Evolutionary conservation across 92 coral and sea anemone genomes (phyloP), one percentile per base, ranked within the genome.

Genomic region (Umimayanthus chanpuru): DNA sequence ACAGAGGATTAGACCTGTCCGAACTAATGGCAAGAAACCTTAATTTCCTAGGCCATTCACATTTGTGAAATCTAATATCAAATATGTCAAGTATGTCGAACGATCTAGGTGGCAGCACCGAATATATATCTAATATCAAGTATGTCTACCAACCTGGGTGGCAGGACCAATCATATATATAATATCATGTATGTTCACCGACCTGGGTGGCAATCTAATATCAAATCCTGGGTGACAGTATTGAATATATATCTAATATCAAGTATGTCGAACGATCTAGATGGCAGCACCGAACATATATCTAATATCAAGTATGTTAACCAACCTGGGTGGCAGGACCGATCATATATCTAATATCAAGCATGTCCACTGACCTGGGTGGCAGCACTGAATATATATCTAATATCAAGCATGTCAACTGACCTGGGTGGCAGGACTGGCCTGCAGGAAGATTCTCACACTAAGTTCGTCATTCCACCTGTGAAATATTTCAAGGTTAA

Each of bases 341-440:
- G 9, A 23, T 20, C 20, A 61, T 14, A 56, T 56, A 14, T 56
- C 65, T 14, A 21, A 20, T 20, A 61, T 23, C 15, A 2, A 56
- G 23, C 1, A 6, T 61, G 23, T 56, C 66, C 16, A 56, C 21
- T 56, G 5, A 16, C 66, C 20, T 5, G 5, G 21, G 4, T 16
- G 3, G 23, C 23, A 18, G n/a, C 9, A 61, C 5, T 9, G 25
- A 5, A 61, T 61, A 4, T 4, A 61, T 61, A 2, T 61, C 23
- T 36, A 73, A 21, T 20, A 36, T 6, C 79, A 39, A 32, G 23
- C 2, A 25, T 75, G 29, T 9, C 25, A 8, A 67, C 89, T 21
- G 81, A 97, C 99, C 98, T 97, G 96, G 10, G 88, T 89, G 30
- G 79, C 77, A 39, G 99, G 99, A 70, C 94, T 96, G 65, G 97